Base-by-base conservation (phyloP, 2,888 invertebrate species). In the Drosophila anomelani region DNA sequence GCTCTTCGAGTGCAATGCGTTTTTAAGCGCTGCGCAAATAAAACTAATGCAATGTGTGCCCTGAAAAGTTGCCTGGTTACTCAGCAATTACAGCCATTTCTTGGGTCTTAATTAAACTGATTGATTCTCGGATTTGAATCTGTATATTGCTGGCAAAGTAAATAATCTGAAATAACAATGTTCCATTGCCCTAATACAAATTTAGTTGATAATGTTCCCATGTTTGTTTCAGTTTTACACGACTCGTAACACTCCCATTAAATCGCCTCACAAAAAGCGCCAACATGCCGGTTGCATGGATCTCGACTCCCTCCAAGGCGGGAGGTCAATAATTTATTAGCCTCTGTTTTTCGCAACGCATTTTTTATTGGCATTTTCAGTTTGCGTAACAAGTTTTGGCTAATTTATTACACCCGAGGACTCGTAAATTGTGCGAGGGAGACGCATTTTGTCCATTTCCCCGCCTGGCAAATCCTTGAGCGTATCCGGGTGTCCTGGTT, bases 341-440 rank as follows among this genome's bases (percentile, higher is more conserved):
- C 66, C 63, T 79, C 70, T 77, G 75, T 67, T 79, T 77, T 79
- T 74, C 71, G 63, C 62, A 67, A 56, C 59, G 71, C 78, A 69
- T 81, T 79, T 83, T 79, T 86, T 81, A 86, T 84, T 83, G 83
- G 84, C 80, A 77, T 80, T 79, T 80, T 76, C 79, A 83, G 78
- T 78, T 78, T 76, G 72, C 75, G 72, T 76, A 78, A 76, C 80
- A 84, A 80, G 81, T 80, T 80, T 68, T 54, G 78, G 81, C 81
- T 88, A 88, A 89, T 88, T 88, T 88, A 88, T 88, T 88, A 75
- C 89, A 64, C 75, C 70, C 76, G 66, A 79, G 74, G 76, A 64
- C 71, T 87, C 89, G 87, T 88, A 89, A 89, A 88, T 88, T 81
- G 72, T 56, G 56, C 51, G 15, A 17, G 58, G 34, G 57, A 73